A percentile compares a stretch with the other conserved stretches of the same genome.
Evolutionary conservation across 2,797 vertebrate genomes (phyloP).

Genomic region (Takifugu ocellatus): DNA sequence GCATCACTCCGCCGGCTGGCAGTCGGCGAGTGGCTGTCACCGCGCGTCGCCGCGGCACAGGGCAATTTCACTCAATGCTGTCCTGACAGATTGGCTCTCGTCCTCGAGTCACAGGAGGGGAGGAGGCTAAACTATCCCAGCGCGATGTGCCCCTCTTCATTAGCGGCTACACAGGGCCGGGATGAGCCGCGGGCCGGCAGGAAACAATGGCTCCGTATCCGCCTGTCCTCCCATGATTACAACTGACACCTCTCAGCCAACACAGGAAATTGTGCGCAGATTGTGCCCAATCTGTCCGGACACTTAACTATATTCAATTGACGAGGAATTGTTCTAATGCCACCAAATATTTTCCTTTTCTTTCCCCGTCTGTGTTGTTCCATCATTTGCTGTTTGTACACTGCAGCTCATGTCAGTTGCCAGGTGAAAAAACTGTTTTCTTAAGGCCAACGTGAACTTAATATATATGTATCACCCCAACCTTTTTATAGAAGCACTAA

Average conservation of each 20-base stretch:
- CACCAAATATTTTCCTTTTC: constrained; percentile 72
- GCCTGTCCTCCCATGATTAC: constrained; percentile 75
- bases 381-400: constrained; percentile 57
- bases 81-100: constrained; percentile 96
- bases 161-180: constrained; percentile 85
- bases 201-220: constrained; percentile 77
- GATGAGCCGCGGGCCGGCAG: constrained; percentile 69
- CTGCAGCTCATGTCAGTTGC: constrained; percentile 55
- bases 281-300: constrained; percentile 57
- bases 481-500: constrained; percentile 41
- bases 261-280: constrained; percentile 77
- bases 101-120: constrained; percentile 90
- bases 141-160: constrained; percentile 95
- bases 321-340: constrained; percentile 71
- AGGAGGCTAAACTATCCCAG: constrained; percentile 89
- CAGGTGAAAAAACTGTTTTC: constrained; percentile 69
- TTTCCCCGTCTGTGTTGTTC: constrained; percentile 61
- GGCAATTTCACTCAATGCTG: constrained; percentile 95
- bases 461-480: constrained; percentile 44
- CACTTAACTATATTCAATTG: constrained; percentile 65
- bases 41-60: constrained; percentile 81
- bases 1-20: constrained; percentile 65
- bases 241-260: constrained; percentile 79
- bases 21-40: constrained; percentile 87
- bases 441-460: constrained; percentile 57